A percentile compares a stretch with the other conserved stretches of the same genome.
Evolutionary conservation across 2,888 invertebrate genomes (phyloP).

Genomic region (Heliconius cydno): DNA sequence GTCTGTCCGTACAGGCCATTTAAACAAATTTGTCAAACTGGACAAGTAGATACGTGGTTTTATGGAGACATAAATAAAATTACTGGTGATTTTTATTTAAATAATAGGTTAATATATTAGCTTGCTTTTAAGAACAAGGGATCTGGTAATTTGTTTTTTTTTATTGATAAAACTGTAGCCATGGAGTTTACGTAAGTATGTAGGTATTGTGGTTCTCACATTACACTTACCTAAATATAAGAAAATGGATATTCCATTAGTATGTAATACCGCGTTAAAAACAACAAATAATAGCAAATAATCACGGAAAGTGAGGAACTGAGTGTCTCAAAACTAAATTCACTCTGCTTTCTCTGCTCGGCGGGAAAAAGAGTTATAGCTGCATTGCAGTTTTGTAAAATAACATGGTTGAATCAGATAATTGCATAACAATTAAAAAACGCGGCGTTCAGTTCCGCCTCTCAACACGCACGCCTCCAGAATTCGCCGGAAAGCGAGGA

Average conservation of each 20-base stretch:
- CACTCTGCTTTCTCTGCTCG: too few species aligned
- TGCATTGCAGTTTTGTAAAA: too few species aligned
- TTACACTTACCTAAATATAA: not conserved
- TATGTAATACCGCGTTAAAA: not conserved
- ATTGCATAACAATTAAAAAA: too few species aligned
- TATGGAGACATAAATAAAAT: conserved; percentile 45
- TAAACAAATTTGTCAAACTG: conserved; percentile 39
- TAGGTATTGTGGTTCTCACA: not conserved
- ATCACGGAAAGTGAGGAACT: too few species aligned
- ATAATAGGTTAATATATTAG: conserved; percentile 35
- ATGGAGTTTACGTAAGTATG: not conserved
- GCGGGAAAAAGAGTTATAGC: too few species aligned
- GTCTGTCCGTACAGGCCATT: conserved; percentile 1
- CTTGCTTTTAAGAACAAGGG: conserved; percentile 32
- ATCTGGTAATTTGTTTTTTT: conserved; percentile 19
- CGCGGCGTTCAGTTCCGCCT: too few species aligned
- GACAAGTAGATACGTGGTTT: conserved; percentile 30
- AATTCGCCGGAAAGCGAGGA: too few species aligned
- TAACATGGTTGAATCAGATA: too few species aligned
- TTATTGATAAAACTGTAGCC: not conserved
- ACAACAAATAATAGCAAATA: not conserved
- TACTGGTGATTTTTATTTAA: conserved; percentile 42
- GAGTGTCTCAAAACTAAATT: too few species aligned
- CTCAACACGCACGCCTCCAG: too few species aligned
- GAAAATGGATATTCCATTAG: too few species aligned